A percentile compares a stretch with the other conserved stretches of the same genome.
phyloP scores from a whole-genome alignment of 1,140 invertebrate genomes.

The Leucophenga varia region DNA sequence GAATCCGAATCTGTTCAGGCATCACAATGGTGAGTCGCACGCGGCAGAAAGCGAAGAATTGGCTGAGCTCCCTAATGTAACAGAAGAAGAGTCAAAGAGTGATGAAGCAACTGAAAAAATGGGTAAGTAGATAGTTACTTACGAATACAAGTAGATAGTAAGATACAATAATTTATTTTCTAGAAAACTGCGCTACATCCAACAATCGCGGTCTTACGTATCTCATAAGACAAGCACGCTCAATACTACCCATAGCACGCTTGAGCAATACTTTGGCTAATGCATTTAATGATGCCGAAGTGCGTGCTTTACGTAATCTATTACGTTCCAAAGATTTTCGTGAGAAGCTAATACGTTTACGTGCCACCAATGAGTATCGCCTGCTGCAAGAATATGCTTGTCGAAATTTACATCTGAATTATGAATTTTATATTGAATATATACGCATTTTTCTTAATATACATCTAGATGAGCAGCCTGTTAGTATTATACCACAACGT shows the following conservation, averaged over 20 bases:
- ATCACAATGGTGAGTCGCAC: slow-evolving; percentile 8
- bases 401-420: slow-evolving; percentile 22
- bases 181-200: slow-evolving; percentile 16
- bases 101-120: not conserved
- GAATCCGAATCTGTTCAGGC: too few relatives aligned
- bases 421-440: slow-evolving; percentile 24
- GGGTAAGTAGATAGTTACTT: not conserved
- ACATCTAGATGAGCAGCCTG: slow-evolving; percentile 10
- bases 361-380: slow-evolving; percentile 19
- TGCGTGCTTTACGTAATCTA: slow-evolving; percentile 13
- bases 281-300: slow-evolving; percentile 26
- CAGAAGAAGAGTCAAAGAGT: not conserved
- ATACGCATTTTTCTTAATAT: slow-evolving; percentile 22
- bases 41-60: not conserved
- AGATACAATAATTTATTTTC: too few relatives aligned
- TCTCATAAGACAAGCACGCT: slow-evolving; percentile 27
- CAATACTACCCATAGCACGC: slow-evolving; percentile 17
- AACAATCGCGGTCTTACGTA: slow-evolving; percentile 20
- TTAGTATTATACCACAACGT: slow-evolving; percentile 20
- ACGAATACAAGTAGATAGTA: slow-evolving; percentile 6
- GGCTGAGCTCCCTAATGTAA: not conserved
- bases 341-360: slow-evolving; percentile 11
- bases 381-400: slow-evolving; percentile 24
- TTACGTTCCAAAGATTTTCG: slow-evolving; percentile 22
- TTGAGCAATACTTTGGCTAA: slow-evolving; percentile 32